phyloP scores from a whole-genome alignment of 2,113 vertebrate species.

The Lophius piscatorius region DNA sequence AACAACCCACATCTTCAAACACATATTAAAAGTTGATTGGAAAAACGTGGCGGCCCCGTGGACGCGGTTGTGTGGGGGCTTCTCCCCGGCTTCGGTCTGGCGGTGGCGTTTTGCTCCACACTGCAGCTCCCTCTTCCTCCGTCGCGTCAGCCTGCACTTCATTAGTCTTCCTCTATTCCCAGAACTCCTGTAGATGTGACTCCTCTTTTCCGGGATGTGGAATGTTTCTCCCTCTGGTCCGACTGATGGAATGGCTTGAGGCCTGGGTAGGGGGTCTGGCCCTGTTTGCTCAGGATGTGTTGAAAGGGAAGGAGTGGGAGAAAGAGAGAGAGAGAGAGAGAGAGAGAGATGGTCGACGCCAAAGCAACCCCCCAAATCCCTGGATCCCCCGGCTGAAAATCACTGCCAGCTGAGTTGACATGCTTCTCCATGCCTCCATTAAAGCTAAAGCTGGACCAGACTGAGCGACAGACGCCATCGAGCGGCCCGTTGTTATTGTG shows the following conservation, averaged over 20 bases:
- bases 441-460: slow-evolving; percentile 37
- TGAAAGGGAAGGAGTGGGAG: slow-evolving; percentile 33
- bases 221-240: slow-evolving; percentile 75
- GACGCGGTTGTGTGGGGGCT: slow-evolving; percentile 8
- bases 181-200: slow-evolving; percentile 75
- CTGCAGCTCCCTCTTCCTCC: slow-evolving; percentile 34
- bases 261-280: slow-evolving; percentile 63
- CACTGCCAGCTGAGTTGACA: slow-evolving; percentile 71
- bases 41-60: slow-evolving; percentile 18
- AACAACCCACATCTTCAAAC: background rate
- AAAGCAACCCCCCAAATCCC: slow-evolving; percentile 28
- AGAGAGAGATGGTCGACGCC: slow-evolving; percentile 42
- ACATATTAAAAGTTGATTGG: slow-evolving; percentile 7
- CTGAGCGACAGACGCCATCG: slow-evolving; percentile 20
- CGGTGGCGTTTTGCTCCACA: slow-evolving; percentile 28
- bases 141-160: slow-evolving; percentile 71
- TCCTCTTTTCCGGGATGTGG: slow-evolving; percentile 77
- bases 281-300: slow-evolving; percentile 72
- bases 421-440: slow-evolving; percentile 57
- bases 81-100: slow-evolving; percentile 18
- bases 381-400: slow-evolving; percentile 67
- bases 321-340: slow-evolving; percentile 12
- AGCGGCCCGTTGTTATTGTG: slow-evolving; percentile 12
- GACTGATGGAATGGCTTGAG: slow-evolving; percentile 67
- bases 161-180: slow-evolving; percentile 78